Evolutionary conservation across 2,888 invertebrate species (phyloP).

Genomic region (Linyphia triangularis): DNA sequence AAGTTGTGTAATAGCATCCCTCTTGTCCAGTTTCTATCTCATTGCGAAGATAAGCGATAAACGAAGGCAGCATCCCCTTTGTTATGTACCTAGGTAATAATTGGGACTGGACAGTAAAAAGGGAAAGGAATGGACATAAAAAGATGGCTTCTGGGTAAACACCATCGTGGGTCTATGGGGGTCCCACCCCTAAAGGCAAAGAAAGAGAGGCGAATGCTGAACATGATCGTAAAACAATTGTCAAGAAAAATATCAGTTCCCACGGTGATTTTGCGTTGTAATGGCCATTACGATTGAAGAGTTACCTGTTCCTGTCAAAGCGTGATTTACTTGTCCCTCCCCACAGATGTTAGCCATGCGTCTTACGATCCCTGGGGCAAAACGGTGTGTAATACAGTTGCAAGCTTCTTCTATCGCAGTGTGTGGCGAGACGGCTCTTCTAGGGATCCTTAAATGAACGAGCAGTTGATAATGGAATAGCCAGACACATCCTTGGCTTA

Average conservation of each 20-base stretch:
- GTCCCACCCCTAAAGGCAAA: constrained; percentile 8
- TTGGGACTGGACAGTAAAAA: background rate
- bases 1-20: background rate
- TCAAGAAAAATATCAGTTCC: constrained; percentile 50
- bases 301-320: constrained; percentile 50
- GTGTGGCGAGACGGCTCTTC: background rate
- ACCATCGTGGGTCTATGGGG: background rate
- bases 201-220: constrained; percentile 40
- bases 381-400: constrained; percentile 50
- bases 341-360: constrained; percentile 42
- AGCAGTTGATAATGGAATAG: background rate
- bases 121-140: constrained; percentile 6
- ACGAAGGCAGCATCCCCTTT: background rate
- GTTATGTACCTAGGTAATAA: constrained; percentile 5
- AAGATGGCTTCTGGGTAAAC: constrained; percentile 34
- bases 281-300: constrained; percentile 68
- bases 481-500: background rate
- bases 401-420: background rate
- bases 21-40: background rate
- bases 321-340: constrained; percentile 45
- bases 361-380: constrained; percentile 36
- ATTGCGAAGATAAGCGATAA: background rate
- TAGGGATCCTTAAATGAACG: background rate
- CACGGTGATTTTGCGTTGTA: constrained; percentile 43
- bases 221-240: constrained; percentile 72